These are phyloP conservation scores for Apogon hyalosoma DNA, from an alignment of 2,797 vertebrate genomes.

Conservation along the genomic window DNA sequence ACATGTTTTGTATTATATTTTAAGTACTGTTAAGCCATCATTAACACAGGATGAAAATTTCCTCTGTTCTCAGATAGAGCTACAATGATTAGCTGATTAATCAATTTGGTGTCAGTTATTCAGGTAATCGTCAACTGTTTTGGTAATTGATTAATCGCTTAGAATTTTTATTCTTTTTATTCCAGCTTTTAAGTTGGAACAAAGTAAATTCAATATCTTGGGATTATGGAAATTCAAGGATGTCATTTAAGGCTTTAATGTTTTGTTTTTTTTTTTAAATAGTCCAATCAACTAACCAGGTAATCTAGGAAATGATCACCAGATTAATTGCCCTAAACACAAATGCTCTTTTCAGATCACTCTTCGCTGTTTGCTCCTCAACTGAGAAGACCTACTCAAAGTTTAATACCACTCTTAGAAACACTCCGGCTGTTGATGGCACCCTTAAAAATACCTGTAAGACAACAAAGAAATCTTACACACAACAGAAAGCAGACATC, in stretches of 20 bases:
- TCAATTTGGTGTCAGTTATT: no score
- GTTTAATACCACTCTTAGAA: constrained; percentile 49
- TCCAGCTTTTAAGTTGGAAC: no score
- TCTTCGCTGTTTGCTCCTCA: background rate
- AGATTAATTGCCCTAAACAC: background rate
- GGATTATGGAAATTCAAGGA: no score
- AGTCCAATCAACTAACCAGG: no score
- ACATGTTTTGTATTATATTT: constrained; percentile 11
- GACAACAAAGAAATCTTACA: constrained; percentile 39
- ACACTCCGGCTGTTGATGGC: constrained; percentile 52
- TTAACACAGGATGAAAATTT: constrained; percentile 17
- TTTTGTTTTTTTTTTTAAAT: no score
- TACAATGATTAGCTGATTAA: no score
- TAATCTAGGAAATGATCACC: no score
- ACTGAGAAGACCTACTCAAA: constrained; percentile 51
- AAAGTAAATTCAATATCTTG: no score
- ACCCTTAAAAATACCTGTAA: constrained; percentile 64
- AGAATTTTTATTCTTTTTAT: no score
- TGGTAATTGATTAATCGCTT: no score
- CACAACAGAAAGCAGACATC: constrained; percentile 50
- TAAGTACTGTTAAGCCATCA: constrained; percentile 14
- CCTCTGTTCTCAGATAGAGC: constrained; percentile 1
- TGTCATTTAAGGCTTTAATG: no score
- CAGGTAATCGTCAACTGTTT: no score
- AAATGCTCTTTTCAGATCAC: background rate